These are phyloP conservation scores for Sclerurus mexicanus DNA, from an alignment of 2,113 vertebrate species.

Conservation along the genomic window DNA sequence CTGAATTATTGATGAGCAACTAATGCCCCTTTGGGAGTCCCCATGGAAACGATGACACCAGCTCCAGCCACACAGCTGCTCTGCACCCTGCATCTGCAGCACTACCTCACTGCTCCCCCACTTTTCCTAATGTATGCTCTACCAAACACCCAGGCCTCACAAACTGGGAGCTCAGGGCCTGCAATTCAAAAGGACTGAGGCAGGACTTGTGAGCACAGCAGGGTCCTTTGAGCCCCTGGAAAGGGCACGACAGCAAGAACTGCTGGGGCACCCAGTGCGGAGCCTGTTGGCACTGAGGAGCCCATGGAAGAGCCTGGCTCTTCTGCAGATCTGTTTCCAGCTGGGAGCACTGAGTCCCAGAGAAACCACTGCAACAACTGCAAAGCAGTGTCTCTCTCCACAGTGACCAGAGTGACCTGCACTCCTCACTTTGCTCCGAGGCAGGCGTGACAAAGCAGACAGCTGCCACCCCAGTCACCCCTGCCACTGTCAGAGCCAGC, in stretches of 20 bases:
- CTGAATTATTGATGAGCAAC: constrained; percentile 9
- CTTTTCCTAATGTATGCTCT: background rate
- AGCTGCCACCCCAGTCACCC: background rate
- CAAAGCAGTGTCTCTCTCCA: background rate
- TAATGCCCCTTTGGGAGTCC: background rate
- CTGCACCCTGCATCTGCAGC: background rate
- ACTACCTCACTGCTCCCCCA: background rate
- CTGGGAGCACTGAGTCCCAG: background rate
- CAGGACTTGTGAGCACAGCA: background rate
- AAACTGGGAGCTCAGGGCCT: background rate
- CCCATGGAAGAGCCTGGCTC: background rate
- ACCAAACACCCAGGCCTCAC: background rate
- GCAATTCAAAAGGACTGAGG: background rate
- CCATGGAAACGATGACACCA: accelerated
- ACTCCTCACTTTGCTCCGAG: background rate
- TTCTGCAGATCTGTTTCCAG: background rate
- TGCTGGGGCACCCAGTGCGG: too few species aligned
- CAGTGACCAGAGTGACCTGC: background rate
- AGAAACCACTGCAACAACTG: background rate
- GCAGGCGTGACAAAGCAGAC: background rate
- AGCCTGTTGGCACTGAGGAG: background rate
- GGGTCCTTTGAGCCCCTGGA: background rate
- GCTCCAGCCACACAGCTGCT: background rate
- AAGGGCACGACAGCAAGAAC: background rate
- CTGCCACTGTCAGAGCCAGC: background rate